phyloP scores from a whole-genome alignment of 2,113 vertebrate genomes.

The Ginglymostoma cirratum region DNA sequence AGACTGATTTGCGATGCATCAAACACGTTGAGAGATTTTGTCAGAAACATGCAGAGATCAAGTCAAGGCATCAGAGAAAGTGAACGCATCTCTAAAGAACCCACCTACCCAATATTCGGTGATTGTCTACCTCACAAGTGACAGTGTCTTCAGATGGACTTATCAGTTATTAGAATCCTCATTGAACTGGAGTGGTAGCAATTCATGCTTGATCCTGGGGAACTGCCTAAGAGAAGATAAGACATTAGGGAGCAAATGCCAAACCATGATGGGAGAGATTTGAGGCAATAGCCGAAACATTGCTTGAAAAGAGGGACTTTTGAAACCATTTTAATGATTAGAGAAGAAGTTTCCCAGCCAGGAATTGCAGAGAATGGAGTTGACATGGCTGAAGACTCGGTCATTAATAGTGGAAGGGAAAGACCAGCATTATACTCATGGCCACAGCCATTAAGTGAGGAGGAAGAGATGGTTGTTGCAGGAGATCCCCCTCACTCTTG shows the following conservation, averaged over 20 bases:
- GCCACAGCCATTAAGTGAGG: not conserved
- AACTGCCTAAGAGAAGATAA: too few species aligned
- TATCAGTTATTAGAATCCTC: too few species aligned
- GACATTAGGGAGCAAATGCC: not conserved
- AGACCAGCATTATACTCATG: not conserved
- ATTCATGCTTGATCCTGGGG: too few species aligned
- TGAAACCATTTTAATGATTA: not conserved
- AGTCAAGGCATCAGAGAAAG: too few species aligned
- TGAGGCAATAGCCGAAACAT: not conserved
- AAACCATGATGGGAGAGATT: not conserved
- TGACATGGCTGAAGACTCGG: not conserved
- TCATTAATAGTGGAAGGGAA: not conserved
- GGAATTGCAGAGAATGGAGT: not conserved
- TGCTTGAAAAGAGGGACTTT: not conserved
- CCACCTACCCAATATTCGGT: too few species aligned
- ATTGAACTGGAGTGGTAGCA: too few species aligned
- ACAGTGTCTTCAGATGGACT: too few species aligned
- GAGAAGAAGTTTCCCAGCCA: not conserved
- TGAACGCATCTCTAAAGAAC: too few species aligned
- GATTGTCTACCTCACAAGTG: too few species aligned
- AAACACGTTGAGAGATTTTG: too few species aligned
- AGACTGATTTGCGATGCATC: too few species aligned
- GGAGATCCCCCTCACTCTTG: not conserved
- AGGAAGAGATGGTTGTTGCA: not conserved
- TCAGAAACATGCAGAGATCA: too few species aligned